A percentile compares a stretch with the other conserved stretches of the same genome.
These are phyloP conservation scores for Dicyrtomina minuta DNA, from an alignment of 2,888 invertebrate species.

Conservation along the genomic window DNA sequence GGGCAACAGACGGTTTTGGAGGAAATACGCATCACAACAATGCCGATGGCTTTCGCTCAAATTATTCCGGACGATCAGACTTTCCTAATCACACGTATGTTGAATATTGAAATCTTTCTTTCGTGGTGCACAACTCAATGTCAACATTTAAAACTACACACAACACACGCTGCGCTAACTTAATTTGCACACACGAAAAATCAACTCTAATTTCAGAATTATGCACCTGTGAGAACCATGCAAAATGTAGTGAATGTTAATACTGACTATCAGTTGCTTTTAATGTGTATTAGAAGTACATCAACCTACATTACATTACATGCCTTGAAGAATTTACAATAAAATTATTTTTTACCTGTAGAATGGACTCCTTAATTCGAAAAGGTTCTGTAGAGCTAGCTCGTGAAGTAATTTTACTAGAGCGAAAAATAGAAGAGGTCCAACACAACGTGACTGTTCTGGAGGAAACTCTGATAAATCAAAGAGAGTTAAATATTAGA, in stretches of 20 bases:
- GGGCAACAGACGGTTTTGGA: background rate
- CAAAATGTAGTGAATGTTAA: no score
- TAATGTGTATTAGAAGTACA: no score
- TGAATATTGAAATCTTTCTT: background rate
- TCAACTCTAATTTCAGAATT: no score
- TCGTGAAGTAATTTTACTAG: conserved; percentile 64
- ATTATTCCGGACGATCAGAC: background rate
- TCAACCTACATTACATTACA: no score
- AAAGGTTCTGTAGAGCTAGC: conserved; percentile 65
- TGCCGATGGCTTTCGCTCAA: background rate
- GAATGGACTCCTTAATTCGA: conserved; percentile 63
- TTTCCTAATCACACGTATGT: conserved; percentile 18
- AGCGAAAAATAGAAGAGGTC: conserved; percentile 65
- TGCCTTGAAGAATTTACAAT: no score
- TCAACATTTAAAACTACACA: no score
- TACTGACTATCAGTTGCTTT: no score
- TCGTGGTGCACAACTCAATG: background rate
- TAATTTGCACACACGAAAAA: no score
- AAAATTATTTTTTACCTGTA: no score
- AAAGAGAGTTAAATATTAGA: conserved; percentile 61
- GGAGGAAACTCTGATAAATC: conserved; percentile 64
- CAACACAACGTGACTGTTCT: conserved; percentile 64
- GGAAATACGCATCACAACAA: no score
- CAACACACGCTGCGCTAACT: no score
- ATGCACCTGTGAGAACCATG: no score